These are phyloP conservation scores for Psammodynastes pulverulentus DNA, from an alignment of 2,113 vertebrate genomes.

Conservation along the genomic window DNA sequence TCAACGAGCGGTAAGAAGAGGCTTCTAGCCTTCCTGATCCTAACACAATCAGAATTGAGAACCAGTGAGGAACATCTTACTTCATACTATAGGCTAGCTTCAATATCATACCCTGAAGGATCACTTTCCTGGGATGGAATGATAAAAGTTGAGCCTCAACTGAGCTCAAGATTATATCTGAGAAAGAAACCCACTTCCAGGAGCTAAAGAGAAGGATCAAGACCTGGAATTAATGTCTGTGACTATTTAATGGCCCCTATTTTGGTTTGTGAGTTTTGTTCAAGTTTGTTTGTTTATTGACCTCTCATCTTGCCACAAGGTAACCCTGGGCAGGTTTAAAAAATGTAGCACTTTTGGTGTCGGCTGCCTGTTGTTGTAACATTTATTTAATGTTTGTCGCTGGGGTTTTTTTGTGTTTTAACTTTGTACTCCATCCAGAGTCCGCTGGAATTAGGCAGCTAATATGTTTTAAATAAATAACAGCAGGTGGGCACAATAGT, in stretches of 20 bases:
- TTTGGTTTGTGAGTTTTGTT: neutral
- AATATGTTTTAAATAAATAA: neutral
- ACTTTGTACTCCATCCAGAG: neutral
- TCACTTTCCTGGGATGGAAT: neutral
- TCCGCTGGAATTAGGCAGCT: neutral
- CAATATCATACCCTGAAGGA: neutral
- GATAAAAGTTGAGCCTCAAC: neutral
- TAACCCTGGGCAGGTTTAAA: too few species aligned
- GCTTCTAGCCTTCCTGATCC: neutral
- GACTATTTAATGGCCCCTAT: neutral
- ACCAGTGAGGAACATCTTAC: neutral
- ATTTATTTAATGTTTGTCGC: neutral
- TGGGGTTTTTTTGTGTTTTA: neutral
- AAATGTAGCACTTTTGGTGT: neutral
- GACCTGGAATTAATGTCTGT: neutral
- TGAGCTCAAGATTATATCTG: neutral
- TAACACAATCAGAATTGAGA: neutral
- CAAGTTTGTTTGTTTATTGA: too few species aligned
- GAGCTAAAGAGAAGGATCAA: neutral
- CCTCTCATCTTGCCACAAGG: too few species aligned
- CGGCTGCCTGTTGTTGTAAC: neutral
- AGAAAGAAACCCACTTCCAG: neutral
- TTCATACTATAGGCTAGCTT: neutral
- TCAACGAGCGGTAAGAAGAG: constrained; percentile 21
- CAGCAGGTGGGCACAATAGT: neutral